Evolutionary conservation across 2,888 invertebrate species (phyloP).

Genomic region (Cosmia pyralina): DNA sequence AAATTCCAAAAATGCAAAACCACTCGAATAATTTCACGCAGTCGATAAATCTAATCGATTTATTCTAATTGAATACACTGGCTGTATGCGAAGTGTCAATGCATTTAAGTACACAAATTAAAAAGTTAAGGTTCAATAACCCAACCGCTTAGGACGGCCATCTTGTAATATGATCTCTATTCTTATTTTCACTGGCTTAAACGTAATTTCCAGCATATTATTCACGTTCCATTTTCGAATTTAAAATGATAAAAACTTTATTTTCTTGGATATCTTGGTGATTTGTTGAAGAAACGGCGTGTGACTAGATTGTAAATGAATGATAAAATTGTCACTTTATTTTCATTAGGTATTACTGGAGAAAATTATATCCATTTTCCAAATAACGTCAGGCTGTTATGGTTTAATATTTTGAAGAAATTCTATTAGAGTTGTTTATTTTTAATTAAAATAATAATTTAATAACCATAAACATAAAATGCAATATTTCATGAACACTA

Average conservation of each 20-base stretch:
- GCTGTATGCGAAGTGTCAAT: slow-evolving; percentile 37
- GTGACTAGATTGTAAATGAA: slow-evolving; percentile 35
- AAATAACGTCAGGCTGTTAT: not conserved
- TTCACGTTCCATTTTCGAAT: slow-evolving; percentile 28
- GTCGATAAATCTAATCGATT: slow-evolving; percentile 32
- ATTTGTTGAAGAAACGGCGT: slow-evolving; percentile 36
- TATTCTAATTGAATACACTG: slow-evolving; percentile 43
- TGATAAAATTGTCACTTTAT: slow-evolving; percentile 11
- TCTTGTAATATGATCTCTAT: slow-evolving; percentile 37
- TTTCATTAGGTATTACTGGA: slow-evolving; percentile 19
- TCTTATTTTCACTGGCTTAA: slow-evolving; percentile 30
- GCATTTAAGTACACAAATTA: slow-evolving; percentile 34
- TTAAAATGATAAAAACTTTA: slow-evolving; percentile 40
- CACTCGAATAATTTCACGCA: not conserved
- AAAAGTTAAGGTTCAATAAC: slow-evolving; percentile 42
- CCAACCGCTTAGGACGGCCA: slow-evolving; percentile 30
- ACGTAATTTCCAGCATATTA: slow-evolving; percentile 18
- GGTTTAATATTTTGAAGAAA: not conserved
- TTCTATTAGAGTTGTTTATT: not conserved
- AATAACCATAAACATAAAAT: too few relatives aligned
- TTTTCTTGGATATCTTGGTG: slow-evolving; percentile 31
- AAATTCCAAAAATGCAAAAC: not conserved
- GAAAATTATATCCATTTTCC: not conserved
- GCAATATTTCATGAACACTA: too few relatives aligned
- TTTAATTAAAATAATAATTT: too few relatives aligned